Evolutionary conservation across 2,888 invertebrate genomes (phyloP).

Genomic region (Rhorus exstirpatorius): DNA sequence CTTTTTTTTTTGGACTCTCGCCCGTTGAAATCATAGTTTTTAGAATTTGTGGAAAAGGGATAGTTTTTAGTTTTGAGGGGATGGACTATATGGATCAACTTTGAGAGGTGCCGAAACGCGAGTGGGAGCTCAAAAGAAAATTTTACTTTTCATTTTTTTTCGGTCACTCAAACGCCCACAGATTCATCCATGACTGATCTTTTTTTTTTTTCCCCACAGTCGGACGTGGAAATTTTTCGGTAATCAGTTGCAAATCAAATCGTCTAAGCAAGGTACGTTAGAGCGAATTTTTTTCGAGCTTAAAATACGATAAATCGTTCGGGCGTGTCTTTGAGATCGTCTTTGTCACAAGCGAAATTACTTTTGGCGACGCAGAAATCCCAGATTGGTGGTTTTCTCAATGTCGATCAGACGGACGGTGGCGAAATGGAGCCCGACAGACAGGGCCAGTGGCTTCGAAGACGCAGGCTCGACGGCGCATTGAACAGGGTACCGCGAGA

Average conservation of each 20-base stretch:
- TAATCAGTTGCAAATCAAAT: slow-evolving; percentile 95
- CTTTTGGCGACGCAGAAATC: slow-evolving; percentile 85
- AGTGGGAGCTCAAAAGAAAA: too few relatives aligned
- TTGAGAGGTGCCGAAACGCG: too few relatives aligned
- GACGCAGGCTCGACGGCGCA: slow-evolving; percentile 97
- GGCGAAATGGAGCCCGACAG: slow-evolving; percentile 90
- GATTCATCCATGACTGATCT: too few relatives aligned
- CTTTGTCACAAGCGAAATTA: neutral
- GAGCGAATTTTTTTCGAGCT: slow-evolving; percentile 5
- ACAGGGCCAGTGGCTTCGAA: slow-evolving; percentile 98
- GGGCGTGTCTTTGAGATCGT: neutral
- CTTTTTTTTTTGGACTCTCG: too few relatives aligned
- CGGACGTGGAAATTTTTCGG: slow-evolving; percentile 94
- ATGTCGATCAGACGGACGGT: slow-evolving; percentile 81
- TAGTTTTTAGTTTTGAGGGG: too few relatives aligned
- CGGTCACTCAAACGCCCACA: too few relatives aligned
- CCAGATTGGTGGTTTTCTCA: slow-evolving; percentile 87
- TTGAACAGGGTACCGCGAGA: slow-evolving; percentile 98
- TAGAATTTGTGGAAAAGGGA: too few relatives aligned
- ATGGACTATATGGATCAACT: too few relatives aligned
- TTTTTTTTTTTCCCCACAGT: slow-evolving; percentile 86
- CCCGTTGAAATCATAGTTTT: too few relatives aligned
- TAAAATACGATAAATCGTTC: neutral
- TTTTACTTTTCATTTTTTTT: too few relatives aligned
- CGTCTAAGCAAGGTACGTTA: slow-evolving; percentile 93